phyloP scores from a whole-genome alignment of 2,113 vertebrate species.

The Platycercus adscitus region DNA sequence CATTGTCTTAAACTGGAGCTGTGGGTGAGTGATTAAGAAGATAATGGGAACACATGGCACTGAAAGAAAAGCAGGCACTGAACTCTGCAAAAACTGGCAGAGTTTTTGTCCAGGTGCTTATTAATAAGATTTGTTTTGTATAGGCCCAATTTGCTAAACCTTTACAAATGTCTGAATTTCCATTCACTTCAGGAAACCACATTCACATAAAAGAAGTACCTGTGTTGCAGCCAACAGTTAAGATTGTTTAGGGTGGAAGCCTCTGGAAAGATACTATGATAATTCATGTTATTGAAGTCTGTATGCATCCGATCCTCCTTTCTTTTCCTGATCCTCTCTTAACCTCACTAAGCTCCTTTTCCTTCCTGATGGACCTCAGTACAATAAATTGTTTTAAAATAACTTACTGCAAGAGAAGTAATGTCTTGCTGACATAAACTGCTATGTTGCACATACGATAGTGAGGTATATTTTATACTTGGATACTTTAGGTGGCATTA shows the following conservation, averaged over 20 bases:
- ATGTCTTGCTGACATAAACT: neutral
- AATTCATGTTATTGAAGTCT: neutral
- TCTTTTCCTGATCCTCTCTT: neutral
- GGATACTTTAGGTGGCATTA: neutral
- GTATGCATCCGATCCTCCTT: accelerated
- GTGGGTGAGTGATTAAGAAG: neutral
- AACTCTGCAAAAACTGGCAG: no score
- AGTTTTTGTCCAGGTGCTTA: neutral
- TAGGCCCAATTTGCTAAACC: neutral
- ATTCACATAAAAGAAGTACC: neutral
- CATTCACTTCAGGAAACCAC: neutral
- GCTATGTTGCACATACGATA: neutral
- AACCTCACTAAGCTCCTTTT: neutral
- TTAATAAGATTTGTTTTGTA: neutral
- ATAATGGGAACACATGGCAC: neutral
- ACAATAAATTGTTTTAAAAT: neutral
- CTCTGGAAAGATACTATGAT: neutral
- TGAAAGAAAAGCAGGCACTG: neutral
- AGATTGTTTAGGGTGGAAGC: neutral
- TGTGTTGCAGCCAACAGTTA: neutral
- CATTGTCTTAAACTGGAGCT: neutral
- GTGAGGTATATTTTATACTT: neutral
- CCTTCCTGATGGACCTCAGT: neutral
- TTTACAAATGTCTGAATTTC: neutral
- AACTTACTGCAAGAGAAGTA: neutral